Percentiles rank a stretch among this genome's conserved stretches.
phyloP scores from a whole-genome alignment of 2,797 vertebrate genomes.

The Sebastes alutus region DNA sequence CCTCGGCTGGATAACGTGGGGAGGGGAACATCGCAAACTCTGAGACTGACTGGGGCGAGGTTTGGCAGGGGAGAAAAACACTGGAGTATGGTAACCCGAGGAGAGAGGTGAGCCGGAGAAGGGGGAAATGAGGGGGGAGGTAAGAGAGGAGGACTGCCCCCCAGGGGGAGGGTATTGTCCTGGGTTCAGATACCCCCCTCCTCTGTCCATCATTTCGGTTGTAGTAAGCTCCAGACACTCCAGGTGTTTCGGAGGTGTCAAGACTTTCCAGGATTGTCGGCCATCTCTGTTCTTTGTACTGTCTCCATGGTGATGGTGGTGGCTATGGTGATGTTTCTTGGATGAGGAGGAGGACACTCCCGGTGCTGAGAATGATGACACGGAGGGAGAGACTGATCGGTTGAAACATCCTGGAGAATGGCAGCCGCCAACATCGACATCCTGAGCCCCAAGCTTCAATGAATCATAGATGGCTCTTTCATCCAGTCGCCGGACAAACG shows the following conservation, averaged over 20 bases:
- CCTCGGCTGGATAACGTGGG: slow-evolving; percentile 71
- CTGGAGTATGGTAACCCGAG: slow-evolving; percentile 82
- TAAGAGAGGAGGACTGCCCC: slow-evolving; percentile 76
- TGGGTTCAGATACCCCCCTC: slow-evolving; percentile 76
- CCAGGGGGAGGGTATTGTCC: slow-evolving; percentile 65
- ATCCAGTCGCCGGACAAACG: slow-evolving; percentile 88
- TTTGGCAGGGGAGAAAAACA: slow-evolving; percentile 83
- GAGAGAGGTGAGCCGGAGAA: slow-evolving; percentile 82
- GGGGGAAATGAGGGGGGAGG: slow-evolving; percentile 80
- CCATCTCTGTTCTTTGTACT: slow-evolving; percentile 85
- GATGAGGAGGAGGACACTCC: slow-evolving; percentile 77
- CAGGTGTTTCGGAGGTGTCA: slow-evolving; percentile 89
- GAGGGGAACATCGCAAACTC: slow-evolving; percentile 81
- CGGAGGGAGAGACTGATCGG: slow-evolving; percentile 81
- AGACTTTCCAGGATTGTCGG: slow-evolving; percentile 92
- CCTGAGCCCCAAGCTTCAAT: slow-evolving; percentile 90
- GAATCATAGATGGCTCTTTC: slow-evolving; percentile 96
- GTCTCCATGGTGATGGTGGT: slow-evolving; percentile 79
- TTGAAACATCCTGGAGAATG: slow-evolving; percentile 81
- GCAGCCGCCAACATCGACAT: slow-evolving; percentile 77
- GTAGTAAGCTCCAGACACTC: slow-evolving; percentile 83
- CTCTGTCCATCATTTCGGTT: slow-evolving; percentile 76
- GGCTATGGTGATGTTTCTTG: slow-evolving; percentile 79
- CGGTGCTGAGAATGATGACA: slow-evolving; percentile 81
- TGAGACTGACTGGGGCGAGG: slow-evolving; percentile 80